A percentile compares a stretch with the other conserved stretches of the same genome.
Evolutionary conservation across 2,797 vertebrate genomes (phyloP).

Genomic region (Lepilemur ruficaudatus): DNA sequence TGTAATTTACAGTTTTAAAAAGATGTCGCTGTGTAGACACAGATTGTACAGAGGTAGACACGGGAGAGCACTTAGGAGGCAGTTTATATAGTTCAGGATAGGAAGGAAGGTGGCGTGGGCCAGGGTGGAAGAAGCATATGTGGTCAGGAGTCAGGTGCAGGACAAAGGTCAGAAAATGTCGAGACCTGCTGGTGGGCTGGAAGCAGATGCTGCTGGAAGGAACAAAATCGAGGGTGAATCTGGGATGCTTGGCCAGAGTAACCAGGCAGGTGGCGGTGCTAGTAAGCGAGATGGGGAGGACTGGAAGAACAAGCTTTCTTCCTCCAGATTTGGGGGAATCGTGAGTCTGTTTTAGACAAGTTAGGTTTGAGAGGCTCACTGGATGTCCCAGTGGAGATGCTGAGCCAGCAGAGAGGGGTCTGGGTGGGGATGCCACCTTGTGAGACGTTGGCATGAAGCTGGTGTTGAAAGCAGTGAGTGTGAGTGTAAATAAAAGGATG

Average conservation of each 20-base stretch:
- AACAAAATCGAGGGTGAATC: background rate
- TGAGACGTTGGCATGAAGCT: background rate
- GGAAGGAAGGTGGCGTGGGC: background rate
- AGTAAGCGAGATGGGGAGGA: background rate
- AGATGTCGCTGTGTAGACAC: background rate
- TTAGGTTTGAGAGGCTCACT: background rate
- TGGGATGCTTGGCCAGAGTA: background rate
- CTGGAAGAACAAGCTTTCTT: background rate
- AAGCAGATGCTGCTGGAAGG: background rate
- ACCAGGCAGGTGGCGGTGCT: background rate
- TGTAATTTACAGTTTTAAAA: background rate
- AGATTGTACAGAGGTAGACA: too few relatives aligned
- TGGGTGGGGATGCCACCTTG: background rate
- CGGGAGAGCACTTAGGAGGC: background rate
- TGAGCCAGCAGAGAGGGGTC: background rate
- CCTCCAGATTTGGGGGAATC: background rate
- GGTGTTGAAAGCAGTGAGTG: background rate
- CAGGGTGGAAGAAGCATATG: background rate
- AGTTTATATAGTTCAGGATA: background rate
- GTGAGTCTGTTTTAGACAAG: background rate
- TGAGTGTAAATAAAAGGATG: background rate
- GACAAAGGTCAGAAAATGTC: background rate
- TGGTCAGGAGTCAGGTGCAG: background rate
- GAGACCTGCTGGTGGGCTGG: background rate
- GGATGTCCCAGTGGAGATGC: rapidly evolving